Conservation (phyloP, 2,888 invertebrate species). For the Cephus spinipes region DNA sequence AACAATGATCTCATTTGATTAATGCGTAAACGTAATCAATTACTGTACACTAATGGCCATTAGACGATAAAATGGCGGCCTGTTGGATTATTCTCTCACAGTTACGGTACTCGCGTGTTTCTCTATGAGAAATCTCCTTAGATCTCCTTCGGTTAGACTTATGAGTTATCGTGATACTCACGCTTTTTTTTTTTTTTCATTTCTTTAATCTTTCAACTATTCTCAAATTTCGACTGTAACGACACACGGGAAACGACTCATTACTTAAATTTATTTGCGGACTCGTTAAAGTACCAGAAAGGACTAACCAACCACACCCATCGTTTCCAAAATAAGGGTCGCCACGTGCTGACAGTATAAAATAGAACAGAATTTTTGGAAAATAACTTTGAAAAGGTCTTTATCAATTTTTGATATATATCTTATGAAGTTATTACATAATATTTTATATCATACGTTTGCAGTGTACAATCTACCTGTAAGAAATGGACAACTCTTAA, state of each 20-base stretch:
- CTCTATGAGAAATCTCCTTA: neutral
- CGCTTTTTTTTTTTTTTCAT: too few relatives aligned
- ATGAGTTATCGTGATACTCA: neutral
- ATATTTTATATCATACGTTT: neutral
- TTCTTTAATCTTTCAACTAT: neutral
- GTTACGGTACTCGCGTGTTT: neutral
- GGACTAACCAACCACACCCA: neutral
- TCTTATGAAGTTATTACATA: neutral
- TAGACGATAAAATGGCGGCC: conserved; percentile 14
- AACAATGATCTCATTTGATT: conserved; percentile 9
- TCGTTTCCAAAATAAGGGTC: neutral
- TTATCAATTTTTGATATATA: neutral
- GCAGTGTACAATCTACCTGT: conserved; percentile 10
- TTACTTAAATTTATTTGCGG: conserved; percentile 21
- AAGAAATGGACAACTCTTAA: neutral
- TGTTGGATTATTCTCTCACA: neutral
- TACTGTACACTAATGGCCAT: conserved; percentile 15
- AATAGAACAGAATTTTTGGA: neutral
- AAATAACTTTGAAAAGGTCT: neutral
- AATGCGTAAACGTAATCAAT: conserved; percentile 15
- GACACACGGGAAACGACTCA: neutral
- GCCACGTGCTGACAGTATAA: conserved; percentile 2
- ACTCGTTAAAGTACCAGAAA: conserved; percentile 13
- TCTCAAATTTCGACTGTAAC: neutral
- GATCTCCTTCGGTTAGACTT: neutral